Percentiles rank a stretch among this genome's conserved stretches.
These are phyloP conservation scores for Orussus abietinus DNA, from an alignment of 1,140 invertebrate genomes.

Conservation along the genomic window DNA sequence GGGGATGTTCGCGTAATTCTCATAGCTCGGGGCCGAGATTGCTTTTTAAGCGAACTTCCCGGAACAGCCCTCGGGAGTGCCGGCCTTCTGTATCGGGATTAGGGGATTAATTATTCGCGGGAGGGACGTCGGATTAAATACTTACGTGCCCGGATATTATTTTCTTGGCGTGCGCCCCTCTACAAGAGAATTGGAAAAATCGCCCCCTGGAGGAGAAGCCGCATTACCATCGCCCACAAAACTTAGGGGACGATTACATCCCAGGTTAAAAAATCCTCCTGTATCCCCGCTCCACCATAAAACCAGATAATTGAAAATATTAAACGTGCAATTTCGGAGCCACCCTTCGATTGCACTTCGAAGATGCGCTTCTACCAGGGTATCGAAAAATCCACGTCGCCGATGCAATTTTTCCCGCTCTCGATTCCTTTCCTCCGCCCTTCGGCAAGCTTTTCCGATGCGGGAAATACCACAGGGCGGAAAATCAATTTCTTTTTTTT, in stretches of 20 bases:
- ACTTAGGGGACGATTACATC: too few species aligned
- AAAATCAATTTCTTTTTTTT: conserved; percentile 5
- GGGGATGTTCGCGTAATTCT: not conserved
- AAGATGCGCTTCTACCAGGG: not conserved
- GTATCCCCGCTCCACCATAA: too few species aligned
- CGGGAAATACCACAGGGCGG: conserved; percentile 2
- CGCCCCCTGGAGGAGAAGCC: too few species aligned
- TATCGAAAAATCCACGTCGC: conserved; percentile 1
- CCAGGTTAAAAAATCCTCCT: too few species aligned
- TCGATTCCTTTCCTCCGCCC: too few species aligned
- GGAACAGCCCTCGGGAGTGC: conserved; percentile 9
- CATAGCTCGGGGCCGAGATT: conserved; percentile 25
- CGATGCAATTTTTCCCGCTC: not conserved
- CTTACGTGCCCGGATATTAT: not conserved
- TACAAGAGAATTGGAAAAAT: too few species aligned
- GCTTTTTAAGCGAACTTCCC: conserved; percentile 29
- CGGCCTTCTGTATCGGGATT: conserved; percentile 25
- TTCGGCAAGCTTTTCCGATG: not conserved
- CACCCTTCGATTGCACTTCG: too few species aligned
- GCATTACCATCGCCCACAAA: too few species aligned
- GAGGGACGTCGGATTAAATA: conserved; percentile 1
- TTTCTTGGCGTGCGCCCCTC: too few species aligned
- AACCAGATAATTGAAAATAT: too few species aligned
- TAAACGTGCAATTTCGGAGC: too few species aligned
- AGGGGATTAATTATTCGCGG: conserved; percentile 38